These are phyloP conservation scores for Orbicella faveolata DNA, from an alignment of 64 coral and sea anemone genomes.

Conservation along the genomic window DNA sequence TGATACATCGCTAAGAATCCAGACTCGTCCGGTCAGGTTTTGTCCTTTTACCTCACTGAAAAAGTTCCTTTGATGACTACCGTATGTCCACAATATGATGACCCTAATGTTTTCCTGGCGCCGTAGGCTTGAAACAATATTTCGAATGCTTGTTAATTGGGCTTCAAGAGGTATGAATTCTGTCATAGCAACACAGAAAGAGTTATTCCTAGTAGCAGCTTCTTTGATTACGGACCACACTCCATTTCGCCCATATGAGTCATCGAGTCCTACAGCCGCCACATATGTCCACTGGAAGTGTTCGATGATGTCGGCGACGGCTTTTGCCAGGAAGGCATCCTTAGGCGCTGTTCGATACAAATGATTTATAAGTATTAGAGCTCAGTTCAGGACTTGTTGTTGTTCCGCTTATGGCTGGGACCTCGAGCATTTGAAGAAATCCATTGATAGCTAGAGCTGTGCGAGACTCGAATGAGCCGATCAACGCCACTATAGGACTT, in stretches of 20 bases:
- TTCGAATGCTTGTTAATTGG: background rate
- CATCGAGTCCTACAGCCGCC: constrained; percentile 55
- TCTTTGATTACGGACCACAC: background rate
- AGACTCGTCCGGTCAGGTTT: constrained; percentile 1
- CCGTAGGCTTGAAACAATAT: constrained; percentile 4
- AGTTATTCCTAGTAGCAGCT: background rate
- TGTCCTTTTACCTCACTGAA: background rate
- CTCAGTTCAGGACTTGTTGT: background rate
- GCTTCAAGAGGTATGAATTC: constrained; percentile 2
- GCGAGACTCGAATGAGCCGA: constrained; percentile 36
- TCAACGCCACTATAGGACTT: constrained; percentile 14
- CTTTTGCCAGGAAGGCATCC: constrained; percentile 45
- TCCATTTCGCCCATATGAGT: constrained; percentile 67
- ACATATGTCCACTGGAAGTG: constrained; percentile 71
- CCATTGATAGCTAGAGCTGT: constrained; percentile 15
- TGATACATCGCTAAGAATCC: constrained; percentile 6
- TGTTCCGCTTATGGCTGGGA: constrained; percentile 9
- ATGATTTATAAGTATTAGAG: background rate
- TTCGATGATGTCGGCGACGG: constrained; percentile 37
- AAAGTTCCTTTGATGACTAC: background rate
- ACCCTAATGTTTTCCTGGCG: background rate
- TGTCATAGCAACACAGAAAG: constrained; percentile 40
- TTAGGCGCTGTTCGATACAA: constrained; percentile 66
- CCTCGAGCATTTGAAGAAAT: constrained; percentile 8
- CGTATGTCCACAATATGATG: constrained; percentile 15